Base-by-base conservation (phyloP, 2,888 invertebrate species). In the Hartigia nigra region DNA sequence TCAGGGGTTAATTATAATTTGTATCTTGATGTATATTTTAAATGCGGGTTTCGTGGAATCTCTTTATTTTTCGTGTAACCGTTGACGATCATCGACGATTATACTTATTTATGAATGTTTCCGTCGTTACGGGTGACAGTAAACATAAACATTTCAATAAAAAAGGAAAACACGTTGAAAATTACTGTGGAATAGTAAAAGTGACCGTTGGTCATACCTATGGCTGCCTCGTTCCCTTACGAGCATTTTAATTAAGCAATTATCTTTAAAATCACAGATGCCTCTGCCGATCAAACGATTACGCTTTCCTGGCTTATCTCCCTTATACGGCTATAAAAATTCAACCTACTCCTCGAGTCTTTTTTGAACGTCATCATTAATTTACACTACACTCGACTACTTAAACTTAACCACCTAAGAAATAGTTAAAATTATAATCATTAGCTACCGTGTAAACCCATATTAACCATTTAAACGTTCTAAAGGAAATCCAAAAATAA, bases 201-300 rank as follows among this genome's bases (percentile, higher is more conserved):
- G 23, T 55, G 55, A 55, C 55, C 55, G 9, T 23, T 9, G 55
- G 55, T 55, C 55, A 55, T 55, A 55, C 55, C 55, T 23, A 23
- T 9, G 23, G 9, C 55, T 55, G 55, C 2, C 55, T 55, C 5
- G 55, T 55, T 55, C 9, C 9, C 55, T 70, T 69, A 69, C 31
- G 77, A 74, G 77, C 31, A 76, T 78, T 78, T 78, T 78, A 78
- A 78, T 78, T 78, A 78, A 78, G 78, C 76, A 75, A 78, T 78
- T 78, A 78, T 78, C 78, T 76, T 14, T 3, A 78, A 69, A 78
- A 78, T 78, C 78, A 75, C 31, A 78, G 75, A 78, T 78, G 70
- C 78, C 78, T 39, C 14, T 14, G 77, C 69, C 34, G 77, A 77
- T 77, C 75, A 74, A 74, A 74, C 35, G 77, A 74, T 69, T 75